phyloP scores from a whole-genome alignment of 2,888 invertebrate species.

The Salticus scenicus region DNA sequence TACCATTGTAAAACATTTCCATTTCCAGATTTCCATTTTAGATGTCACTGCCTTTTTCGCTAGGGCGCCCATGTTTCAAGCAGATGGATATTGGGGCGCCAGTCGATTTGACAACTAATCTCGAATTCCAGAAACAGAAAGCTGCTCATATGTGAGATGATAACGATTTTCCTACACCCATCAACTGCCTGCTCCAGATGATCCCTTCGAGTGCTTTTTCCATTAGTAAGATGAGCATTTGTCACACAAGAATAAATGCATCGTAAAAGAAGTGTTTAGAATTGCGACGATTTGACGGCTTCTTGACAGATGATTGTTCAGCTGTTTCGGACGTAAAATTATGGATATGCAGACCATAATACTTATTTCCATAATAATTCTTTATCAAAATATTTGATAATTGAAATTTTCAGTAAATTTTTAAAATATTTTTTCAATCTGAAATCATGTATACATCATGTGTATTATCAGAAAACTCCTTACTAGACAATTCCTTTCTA shows the following conservation, averaged over 20 bases:
- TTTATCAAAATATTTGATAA: too few species aligned
- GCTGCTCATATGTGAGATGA: neutral
- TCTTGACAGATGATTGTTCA: neutral
- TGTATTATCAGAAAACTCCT: too few species aligned
- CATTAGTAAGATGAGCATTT: conserved; percentile 12
- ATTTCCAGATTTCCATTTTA: too few species aligned
- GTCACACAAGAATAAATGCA: neutral
- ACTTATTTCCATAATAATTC: too few species aligned
- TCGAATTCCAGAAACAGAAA: neutral
- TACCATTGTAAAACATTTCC: too few species aligned
- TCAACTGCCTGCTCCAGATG: neutral
- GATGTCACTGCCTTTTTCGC: neutral
- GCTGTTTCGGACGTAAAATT: neutral
- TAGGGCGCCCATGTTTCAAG: neutral
- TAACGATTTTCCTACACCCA: conserved; percentile 6
- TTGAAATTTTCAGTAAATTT: too few species aligned
- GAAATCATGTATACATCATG: too few species aligned
- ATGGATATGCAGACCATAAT: too few species aligned
- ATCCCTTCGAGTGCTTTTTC: neutral
- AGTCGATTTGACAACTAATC: conserved; percentile 2
- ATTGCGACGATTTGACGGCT: neutral
- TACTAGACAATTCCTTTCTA: too few species aligned
- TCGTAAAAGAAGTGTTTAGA: neutral
- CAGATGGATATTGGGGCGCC: neutral
- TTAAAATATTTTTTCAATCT: too few species aligned